phyloP scores from a whole-genome alignment of 2,113 vertebrate genomes.

The Irena cyanogastra region DNA sequence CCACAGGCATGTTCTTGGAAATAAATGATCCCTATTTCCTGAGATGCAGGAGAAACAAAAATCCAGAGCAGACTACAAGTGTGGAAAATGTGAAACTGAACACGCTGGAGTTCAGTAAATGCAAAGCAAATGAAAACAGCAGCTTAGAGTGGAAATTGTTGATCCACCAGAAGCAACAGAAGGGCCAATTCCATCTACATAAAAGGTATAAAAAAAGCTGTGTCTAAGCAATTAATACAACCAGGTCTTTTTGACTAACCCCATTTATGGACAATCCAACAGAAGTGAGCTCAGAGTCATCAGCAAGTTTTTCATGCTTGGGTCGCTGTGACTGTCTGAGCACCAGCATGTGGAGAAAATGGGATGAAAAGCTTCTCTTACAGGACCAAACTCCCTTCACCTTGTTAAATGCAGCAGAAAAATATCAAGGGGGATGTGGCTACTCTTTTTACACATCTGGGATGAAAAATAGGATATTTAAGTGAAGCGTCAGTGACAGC shows the following conservation, averaged over 20 bases:
- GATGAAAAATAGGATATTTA: not conserved
- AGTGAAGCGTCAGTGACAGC: not conserved
- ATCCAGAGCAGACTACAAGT: not conserved
- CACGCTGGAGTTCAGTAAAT: not conserved
- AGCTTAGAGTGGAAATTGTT: not conserved
- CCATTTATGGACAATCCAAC: not conserved
- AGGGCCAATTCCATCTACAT: not conserved
- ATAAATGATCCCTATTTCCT: constrained; percentile 24
- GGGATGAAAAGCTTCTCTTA: not conserved
- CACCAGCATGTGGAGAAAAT: not conserved
- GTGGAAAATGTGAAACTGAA: constrained; percentile 38
- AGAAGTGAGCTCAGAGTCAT: not conserved
- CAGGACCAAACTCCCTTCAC: not conserved
- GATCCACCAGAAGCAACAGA: not conserved
- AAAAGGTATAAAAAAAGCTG: not conserved
- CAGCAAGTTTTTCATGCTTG: not conserved
- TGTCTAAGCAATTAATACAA: not conserved
- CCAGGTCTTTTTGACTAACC: not conserved
- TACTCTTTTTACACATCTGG: not conserved
- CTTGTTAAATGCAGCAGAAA: not conserved
- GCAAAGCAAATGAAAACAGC: constrained; percentile 4
- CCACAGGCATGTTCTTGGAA: not conserved
- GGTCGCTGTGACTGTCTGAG: rapidly evolving
- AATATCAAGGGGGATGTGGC: not conserved
- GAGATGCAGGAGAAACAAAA: not conserved